Percentiles rank a stretch among this genome's conserved stretches.
Evolutionary conservation across 2,113 vertebrate species (phyloP).

Genomic region (Prietella phreatophila): DNA sequence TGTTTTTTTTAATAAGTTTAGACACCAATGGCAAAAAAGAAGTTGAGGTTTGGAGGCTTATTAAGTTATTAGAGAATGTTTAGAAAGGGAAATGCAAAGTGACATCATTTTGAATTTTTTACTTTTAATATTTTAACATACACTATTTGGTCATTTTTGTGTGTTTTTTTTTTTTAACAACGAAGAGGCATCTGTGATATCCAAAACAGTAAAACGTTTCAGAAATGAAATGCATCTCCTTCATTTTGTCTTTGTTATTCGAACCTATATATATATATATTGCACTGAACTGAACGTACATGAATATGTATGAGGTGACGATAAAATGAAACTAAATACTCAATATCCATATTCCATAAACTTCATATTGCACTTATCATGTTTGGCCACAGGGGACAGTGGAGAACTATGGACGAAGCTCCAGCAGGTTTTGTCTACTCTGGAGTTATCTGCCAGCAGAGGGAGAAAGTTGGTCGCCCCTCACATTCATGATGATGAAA

Average conservation of each 20-base stretch:
- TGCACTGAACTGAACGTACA: background rate
- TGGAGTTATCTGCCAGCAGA: slow-evolving; percentile 76
- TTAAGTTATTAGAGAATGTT: background rate
- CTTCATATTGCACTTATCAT: background rate
- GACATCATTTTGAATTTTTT: background rate
- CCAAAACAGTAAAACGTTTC: background rate
- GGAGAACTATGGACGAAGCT: slow-evolving; percentile 73
- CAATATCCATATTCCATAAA: background rate
- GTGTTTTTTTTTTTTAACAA: background rate
- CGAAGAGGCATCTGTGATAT: background rate
- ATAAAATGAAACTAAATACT: background rate
- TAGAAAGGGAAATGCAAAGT: background rate
- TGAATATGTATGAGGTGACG: background rate
- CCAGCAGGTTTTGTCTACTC: slow-evolving; percentile 76
- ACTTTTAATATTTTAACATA: background rate
- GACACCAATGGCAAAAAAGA: background rate
- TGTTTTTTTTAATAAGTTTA: background rate
- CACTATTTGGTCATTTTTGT: background rate
- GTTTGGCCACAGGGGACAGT: slow-evolving; percentile 51
- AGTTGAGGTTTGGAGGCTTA: background rate
- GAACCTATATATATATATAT: too few relatives aligned
- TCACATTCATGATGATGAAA: slow-evolving; percentile 55
- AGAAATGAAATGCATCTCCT: background rate
- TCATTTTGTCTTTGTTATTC: background rate
- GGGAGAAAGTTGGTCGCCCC: slow-evolving; percentile 68